phyloP scores from a whole-genome alignment of 2,888 invertebrate species.

The Hedychridium roseum region DNA sequence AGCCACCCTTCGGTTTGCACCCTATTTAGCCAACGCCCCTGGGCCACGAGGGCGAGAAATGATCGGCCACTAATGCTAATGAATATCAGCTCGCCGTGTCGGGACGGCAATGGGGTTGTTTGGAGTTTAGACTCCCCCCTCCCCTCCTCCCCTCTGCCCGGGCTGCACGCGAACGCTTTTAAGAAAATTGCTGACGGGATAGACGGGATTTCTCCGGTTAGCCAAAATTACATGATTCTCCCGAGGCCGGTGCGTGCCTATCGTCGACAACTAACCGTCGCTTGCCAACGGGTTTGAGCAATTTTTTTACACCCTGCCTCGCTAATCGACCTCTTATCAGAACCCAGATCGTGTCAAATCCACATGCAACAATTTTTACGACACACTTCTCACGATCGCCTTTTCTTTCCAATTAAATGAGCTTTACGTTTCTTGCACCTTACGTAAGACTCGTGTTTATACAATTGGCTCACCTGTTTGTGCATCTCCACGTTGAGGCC shows the following conservation, averaged over 20 bases:
- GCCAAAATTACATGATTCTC: constrained; percentile 48
- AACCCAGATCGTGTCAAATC: too few relatives aligned
- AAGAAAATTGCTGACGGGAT: constrained; percentile 53
- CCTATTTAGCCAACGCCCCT: constrained; percentile 48
- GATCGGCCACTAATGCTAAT: constrained; percentile 59
- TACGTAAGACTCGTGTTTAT: too few relatives aligned
- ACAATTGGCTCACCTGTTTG: constrained; percentile 91
- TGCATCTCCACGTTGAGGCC: constrained; percentile 96
- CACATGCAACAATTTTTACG: too few relatives aligned
- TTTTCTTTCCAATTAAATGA: too few relatives aligned
- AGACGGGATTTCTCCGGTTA: constrained; percentile 47
- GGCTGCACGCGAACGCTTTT: constrained; percentile 32
- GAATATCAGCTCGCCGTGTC: constrained; percentile 50
- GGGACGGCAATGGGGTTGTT: constrained; percentile 36
- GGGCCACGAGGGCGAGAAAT: constrained; percentile 52
- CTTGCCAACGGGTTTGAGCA: too few relatives aligned
- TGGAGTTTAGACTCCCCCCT: constrained; percentile 31
- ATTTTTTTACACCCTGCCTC: too few relatives aligned
- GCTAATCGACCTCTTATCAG: too few relatives aligned
- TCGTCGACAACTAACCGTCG: too few relatives aligned
- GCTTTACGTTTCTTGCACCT: too few relatives aligned
- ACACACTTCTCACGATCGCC: too few relatives aligned
- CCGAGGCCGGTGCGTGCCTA: too few relatives aligned
- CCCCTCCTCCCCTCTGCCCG: neutral
- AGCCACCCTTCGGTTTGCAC: constrained; percentile 37